Evolutionary conservation across 1,140 invertebrate species (phyloP).

Genomic region (Rhagoletis zephyria): DNA sequence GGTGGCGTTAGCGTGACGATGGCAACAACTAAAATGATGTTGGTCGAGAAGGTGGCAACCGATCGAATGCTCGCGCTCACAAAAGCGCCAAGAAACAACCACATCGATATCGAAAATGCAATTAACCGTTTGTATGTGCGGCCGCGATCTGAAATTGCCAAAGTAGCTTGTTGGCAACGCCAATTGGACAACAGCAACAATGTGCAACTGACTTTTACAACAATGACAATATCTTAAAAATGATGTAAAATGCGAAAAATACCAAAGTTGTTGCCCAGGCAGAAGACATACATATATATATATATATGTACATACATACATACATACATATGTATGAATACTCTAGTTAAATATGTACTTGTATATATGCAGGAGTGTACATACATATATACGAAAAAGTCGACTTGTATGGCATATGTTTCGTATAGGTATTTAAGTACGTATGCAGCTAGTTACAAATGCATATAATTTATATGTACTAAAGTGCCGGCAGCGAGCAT

Average conservation of each 20-base stretch:
- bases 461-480: too few relatives aligned
- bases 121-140: conserved; percentile 64
- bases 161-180: background rate
- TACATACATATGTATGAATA: too few relatives aligned
- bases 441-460: too few relatives aligned
- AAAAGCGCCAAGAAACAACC: conserved; percentile 66
- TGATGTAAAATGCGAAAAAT: conserved; percentile 35
- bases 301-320: background rate
- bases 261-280: background rate
- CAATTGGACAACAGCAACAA: background rate
- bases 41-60: background rate
- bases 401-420: too few relatives aligned
- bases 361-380: too few relatives aligned
- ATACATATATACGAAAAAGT: too few relatives aligned
- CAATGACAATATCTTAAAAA: conserved; percentile 29
- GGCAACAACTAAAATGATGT: background rate
- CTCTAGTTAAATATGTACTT: too few relatives aligned
- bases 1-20: conserved; percentile 29
- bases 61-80: conserved; percentile 33
- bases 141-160: background rate
- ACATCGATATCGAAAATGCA: conserved; percentile 73
- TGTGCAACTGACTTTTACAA: background rate
- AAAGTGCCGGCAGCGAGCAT: background rate
- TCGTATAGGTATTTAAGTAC: too few relatives aligned
- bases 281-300: background rate